Evolutionary conservation across 2,888 invertebrate genomes (phyloP), one percentile per base, ranked within the genome.

Genomic region (Petrolisthes manimaculis): DNA sequence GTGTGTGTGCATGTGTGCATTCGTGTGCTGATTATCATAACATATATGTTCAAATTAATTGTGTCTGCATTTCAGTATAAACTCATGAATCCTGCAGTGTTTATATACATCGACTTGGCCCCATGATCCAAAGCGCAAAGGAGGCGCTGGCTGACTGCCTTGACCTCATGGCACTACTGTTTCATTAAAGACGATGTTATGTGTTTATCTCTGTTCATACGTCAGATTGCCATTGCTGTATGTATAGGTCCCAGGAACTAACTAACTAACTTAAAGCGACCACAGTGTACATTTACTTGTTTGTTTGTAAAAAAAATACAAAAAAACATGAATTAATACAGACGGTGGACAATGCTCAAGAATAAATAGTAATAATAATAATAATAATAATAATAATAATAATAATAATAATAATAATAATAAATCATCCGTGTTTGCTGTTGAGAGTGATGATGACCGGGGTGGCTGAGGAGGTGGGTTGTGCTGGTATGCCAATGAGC

Each of bases 401-500:
- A n/a, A n/a, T n/a, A n/a, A n/a, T n/a, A n/a, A n/a, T n/a, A n/a
- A n/a, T n/a, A n/a, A n/a, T n/a, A 12, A 9, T 77, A 51, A 6
- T 14, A 18, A 51, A 51, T 77, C 54, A n/a, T n/a, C n/a, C 56
- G n/a, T 81, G 61, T 55, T 56, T n/a, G n/a, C n/a, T n/a, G n/a
- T n/a, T 21, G 5, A 67, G 53, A 78, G 69, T 67, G 8, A 51
- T 14, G 6, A 12, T 3, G 56, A 14, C 37, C 18, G 55, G n/a
- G 78, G 8, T 12, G 14, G 37, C 4, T 24, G 53, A 37, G 51
- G 71, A 56, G 54, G 51, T 71, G n/a, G 55, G 83, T 79, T 78
- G 83, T 24, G 75, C 54, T 83, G 79, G 56, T 77, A 87, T 87
- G 87, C 87, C 71, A 69, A 55, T 87, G 87, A 87, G 87, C 87